Percentiles rank a stretch among this genome's conserved stretches.
Conservation (phyloP, 2,797 vertebrate species). For the Gymnothorax reevesii region DNA sequence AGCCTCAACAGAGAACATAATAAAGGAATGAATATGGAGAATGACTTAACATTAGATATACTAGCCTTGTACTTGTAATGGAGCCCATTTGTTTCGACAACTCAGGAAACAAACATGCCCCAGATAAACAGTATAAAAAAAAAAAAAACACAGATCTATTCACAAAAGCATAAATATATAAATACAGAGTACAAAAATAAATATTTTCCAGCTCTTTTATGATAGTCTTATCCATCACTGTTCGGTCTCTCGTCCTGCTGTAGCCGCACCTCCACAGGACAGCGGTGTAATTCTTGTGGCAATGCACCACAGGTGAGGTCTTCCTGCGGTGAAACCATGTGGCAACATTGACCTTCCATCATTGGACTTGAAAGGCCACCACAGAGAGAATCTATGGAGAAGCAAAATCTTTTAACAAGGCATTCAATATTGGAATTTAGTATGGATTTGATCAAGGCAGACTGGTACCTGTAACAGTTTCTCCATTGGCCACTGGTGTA, state of each 20-base stretch:
- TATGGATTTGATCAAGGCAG: neutral
- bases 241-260: constrained; percentile 53
- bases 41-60: constrained; percentile 31
- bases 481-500: constrained; percentile 55
- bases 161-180: constrained; percentile 99
- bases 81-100: constrained; percentile 49
- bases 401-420: neutral
- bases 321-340: constrained; percentile 66
- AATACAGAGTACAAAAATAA: constrained; percentile 99
- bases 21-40: neutral
- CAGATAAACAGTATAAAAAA: constrained; percentile 78
- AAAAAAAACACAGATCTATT: constrained; percentile 85
- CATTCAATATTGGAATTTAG: neutral
- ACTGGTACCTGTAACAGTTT: constrained; percentile 60
- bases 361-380: constrained; percentile 77
- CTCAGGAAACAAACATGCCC: constrained; percentile 68
- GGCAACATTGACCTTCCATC: constrained; percentile 75
- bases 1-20: neutral
- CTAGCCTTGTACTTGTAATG: constrained; percentile 49
- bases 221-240: constrained; percentile 67
- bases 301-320: constrained; percentile 59
- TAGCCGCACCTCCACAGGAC: constrained; percentile 50
- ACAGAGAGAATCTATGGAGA: constrained; percentile 70
- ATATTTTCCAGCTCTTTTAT: constrained; percentile 75
- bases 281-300: constrained; percentile 65